phyloP scores from a whole-genome alignment of 2,113 vertebrate genomes.

The Nerophis ophidion region DNA sequence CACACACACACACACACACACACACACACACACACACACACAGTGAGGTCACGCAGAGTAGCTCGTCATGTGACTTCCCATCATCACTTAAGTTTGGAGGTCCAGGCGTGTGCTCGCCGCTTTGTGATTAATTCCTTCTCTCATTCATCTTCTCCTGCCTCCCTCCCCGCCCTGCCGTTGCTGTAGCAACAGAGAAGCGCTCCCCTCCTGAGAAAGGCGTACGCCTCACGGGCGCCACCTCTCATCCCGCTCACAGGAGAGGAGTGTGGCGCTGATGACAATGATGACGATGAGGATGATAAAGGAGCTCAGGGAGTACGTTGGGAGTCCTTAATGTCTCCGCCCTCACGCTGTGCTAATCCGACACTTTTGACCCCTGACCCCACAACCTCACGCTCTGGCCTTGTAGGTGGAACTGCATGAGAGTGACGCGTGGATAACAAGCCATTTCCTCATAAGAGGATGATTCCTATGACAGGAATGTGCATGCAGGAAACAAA shows the following conservation, averaged over 20 bases:
- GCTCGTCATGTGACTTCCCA: not conserved
- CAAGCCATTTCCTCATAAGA: not conserved
- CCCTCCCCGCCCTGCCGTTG: constrained; percentile 23
- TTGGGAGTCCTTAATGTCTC: constrained; percentile 24
- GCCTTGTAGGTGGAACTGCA: constrained; percentile 46
- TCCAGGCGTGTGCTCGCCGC: too few species aligned
- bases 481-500: too few species aligned
- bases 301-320: constrained; percentile 77
- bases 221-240: constrained; percentile 63
- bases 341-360: constrained; percentile 2
- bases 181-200: constrained; percentile 68
- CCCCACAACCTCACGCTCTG: constrained; percentile 2
- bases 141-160: not conserved
- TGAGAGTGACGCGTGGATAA: constrained; percentile 58
- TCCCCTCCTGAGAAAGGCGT: constrained; percentile 54
- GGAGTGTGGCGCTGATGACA: constrained; percentile 10
- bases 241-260: constrained; percentile 69
- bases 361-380: constrained; percentile 28
- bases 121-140: not conserved
- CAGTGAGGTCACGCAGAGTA: not conserved
- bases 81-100: not conserved
- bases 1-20: not conserved
- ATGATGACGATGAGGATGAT: constrained; percentile 58
- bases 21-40: not conserved
- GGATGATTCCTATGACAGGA: too few species aligned